These are phyloP conservation scores for Bettongia penicillata DNA, from an alignment of 2,113 vertebrate genomes.

Conservation along the genomic window DNA sequence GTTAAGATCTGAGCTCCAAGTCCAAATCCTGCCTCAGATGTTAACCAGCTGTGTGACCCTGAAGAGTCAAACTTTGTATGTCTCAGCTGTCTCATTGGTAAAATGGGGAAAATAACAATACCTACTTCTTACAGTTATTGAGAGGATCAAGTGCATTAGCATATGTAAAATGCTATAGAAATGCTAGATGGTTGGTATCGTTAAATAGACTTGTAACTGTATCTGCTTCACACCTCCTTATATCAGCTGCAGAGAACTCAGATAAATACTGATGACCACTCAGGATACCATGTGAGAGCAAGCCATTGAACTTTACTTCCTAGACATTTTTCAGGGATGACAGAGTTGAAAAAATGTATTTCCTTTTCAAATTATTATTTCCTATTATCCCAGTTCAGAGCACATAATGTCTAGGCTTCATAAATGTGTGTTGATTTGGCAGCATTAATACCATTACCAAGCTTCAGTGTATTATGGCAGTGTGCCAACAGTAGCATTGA, in stretches of 20 bases:
- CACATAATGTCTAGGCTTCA: background rate
- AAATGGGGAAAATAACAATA: background rate
- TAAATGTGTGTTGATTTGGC: background rate
- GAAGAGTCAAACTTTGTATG: background rate
- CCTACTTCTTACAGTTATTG: background rate
- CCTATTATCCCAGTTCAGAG: background rate
- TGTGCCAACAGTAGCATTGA: background rate
- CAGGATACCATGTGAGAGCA: background rate
- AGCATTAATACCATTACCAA: background rate
- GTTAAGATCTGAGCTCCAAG: background rate
- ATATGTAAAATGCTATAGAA: background rate
- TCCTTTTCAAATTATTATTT: background rate
- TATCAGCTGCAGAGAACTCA: background rate
- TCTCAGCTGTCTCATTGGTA: background rate
- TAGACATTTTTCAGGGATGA: background rate
- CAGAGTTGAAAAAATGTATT: background rate
- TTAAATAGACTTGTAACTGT: background rate
- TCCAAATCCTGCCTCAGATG: background rate
- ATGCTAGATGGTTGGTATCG: background rate
- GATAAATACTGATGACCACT: slow-evolving; percentile 6
- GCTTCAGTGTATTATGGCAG: background rate
- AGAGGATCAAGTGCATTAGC: background rate
- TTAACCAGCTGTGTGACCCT: background rate
- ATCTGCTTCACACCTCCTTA: background rate
- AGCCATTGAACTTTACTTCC: background rate